Evolutionary conservation across 2,113 vertebrate species (phyloP).

Genomic region (Odobenus rosmarus): DNA sequence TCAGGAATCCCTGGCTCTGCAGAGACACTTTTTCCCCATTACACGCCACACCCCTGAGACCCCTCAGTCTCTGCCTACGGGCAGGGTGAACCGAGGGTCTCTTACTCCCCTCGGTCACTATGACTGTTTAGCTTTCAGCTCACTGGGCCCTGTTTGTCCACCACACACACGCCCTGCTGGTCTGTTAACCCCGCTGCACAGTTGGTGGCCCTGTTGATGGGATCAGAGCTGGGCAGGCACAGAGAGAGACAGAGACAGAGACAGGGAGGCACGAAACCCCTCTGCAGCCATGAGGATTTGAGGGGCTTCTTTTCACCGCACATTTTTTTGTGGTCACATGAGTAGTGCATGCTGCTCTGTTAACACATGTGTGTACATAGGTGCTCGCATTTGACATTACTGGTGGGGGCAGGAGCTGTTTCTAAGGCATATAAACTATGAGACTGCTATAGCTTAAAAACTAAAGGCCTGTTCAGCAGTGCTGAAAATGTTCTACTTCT

Average conservation of each 20-base stretch:
- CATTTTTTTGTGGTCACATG: background rate
- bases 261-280: background rate
- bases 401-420: background rate
- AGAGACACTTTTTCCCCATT: background rate
- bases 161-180: background rate
- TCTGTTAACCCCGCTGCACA: background rate
- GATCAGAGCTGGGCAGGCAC: background rate
- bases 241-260: background rate
- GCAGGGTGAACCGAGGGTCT: background rate
- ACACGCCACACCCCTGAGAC: background rate
- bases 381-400: background rate
- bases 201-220: background rate
- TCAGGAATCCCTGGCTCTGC: background rate
- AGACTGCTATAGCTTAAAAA: background rate
- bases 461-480: background rate
- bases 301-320: background rate
- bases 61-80: background rate
- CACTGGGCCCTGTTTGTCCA: background rate
- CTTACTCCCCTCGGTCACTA: background rate
- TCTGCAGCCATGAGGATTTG: background rate
- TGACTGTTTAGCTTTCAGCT: slow-evolving; percentile 22
- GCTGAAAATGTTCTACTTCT: slow-evolving; percentile 29
- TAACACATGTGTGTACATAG: background rate
- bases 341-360: background rate
- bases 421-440: background rate